Evolutionary conservation across 2,797 vertebrate species (phyloP).

Genomic region (Yasuhikotakia modesta): DNA sequence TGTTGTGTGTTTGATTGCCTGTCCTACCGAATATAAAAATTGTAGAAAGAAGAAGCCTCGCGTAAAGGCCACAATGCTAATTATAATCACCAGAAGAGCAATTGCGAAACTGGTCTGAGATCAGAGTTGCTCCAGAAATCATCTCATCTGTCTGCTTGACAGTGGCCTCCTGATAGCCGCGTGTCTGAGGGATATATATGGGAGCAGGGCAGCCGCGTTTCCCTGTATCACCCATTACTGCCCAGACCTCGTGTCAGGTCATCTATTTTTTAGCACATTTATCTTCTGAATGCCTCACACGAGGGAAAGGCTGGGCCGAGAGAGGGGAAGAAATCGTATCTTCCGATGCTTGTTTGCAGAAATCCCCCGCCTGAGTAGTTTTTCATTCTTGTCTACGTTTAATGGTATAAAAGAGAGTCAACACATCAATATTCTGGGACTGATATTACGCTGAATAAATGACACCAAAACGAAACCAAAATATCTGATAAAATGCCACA

Average conservation of each 20-base stretch:
- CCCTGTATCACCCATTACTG: slow-evolving; percentile 98
- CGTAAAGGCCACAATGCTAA: slow-evolving; percentile 6
- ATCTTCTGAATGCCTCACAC: slow-evolving; percentile 87
- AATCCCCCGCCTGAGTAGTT: not conserved
- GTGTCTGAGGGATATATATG: slow-evolving; percentile 92
- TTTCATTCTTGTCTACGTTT: not conserved
- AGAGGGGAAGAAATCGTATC: not conserved
- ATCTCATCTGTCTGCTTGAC: slow-evolving; percentile 58
- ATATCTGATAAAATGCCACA: not conserved
- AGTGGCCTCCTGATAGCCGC: slow-evolving; percentile 42
- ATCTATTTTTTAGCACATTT: slow-evolving; percentile 94
- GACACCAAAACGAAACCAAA: not conserved
- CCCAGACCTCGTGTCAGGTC: slow-evolving; percentile 94
- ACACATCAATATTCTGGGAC: not conserved
- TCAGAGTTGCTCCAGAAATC: slow-evolving; percentile 79
- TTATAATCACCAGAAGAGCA: slow-evolving; percentile 20
- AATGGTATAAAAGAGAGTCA: not conserved
- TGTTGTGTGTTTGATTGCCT: slow-evolving; percentile 16
- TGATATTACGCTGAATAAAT: not conserved
- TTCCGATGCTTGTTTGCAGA: not conserved
- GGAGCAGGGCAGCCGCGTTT: slow-evolving; percentile 87
- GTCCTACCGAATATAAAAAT: not conserved
- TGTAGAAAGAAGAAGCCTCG: not conserved
- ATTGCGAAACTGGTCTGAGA: slow-evolving; percentile 69
- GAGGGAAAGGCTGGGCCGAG: slow-evolving; percentile 48